Percentiles rank a stretch among this genome's conserved stretches.
phyloP scores from a whole-genome alignment of 2,888 invertebrate genomes.

The Sinopyrophorus schimmeli region DNA sequence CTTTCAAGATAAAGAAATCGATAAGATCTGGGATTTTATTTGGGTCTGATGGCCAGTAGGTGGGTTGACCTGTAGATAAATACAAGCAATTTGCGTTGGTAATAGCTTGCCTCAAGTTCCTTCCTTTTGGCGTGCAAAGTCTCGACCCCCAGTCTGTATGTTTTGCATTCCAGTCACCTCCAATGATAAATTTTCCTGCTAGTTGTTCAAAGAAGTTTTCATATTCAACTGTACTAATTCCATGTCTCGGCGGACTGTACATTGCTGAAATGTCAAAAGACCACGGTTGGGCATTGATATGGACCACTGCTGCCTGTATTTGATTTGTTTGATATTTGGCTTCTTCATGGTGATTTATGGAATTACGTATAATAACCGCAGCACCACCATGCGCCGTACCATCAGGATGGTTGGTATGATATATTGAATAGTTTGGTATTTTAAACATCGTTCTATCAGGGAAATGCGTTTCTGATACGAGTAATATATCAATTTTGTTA shows the following conservation, averaged over 20 bases:
- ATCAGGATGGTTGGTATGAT: neutral
- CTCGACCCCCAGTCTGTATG: no score
- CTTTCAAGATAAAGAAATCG: conserved; percentile 6
- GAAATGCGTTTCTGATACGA: conserved; percentile 1
- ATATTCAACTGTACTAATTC: conserved; percentile 1
- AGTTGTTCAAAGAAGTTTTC: conserved; percentile 2
- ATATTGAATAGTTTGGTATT: neutral
- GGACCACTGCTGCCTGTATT: neutral
- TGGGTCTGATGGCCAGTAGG: conserved; percentile 6
- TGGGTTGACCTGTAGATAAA: conserved; percentile 9
- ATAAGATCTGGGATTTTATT: conserved; percentile 7
- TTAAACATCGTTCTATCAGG: neutral
- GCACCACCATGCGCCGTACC: conserved; percentile 1
- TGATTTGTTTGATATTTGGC: conserved; percentile 3
- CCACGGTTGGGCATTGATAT: conserved; percentile 1
- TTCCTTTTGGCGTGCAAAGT: conserved; percentile 8
- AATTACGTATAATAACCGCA: neutral
- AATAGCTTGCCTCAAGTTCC: conserved; percentile 2
- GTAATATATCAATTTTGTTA: conserved; percentile 2
- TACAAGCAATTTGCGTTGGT: no score
- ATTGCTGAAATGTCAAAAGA: conserved; percentile 2
- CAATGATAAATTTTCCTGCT: conserved; percentile 4
- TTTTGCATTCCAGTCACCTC: conserved; percentile 14
- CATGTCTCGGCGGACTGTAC: conserved; percentile 5
- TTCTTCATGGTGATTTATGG: conserved; percentile 3